Evolutionary conservation across 1,140 invertebrate species (phyloP).

Genomic region (Lucilia sericata): DNA sequence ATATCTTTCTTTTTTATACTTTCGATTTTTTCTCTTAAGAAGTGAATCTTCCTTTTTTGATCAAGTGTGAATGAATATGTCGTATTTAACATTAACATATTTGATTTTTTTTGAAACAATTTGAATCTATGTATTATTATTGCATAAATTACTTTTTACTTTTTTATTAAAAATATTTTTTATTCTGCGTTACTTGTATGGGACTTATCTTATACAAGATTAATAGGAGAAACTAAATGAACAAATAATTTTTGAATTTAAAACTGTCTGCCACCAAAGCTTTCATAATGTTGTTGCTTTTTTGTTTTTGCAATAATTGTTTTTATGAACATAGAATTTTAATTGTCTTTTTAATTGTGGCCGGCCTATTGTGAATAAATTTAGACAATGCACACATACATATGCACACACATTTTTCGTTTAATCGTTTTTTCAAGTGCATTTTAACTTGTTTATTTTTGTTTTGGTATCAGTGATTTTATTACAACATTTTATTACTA

Average conservation of each 20-base stretch:
- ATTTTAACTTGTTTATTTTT: background rate
- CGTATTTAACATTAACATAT: background rate
- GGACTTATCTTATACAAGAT: background rate
- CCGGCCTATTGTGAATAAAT: background rate
- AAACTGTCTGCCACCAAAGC: background rate
- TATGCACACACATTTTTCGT: too few species aligned
- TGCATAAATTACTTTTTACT: too few species aligned
- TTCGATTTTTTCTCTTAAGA: background rate
- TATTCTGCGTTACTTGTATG: too few species aligned
- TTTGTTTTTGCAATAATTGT: background rate
- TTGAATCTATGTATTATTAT: too few species aligned
- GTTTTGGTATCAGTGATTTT: background rate
- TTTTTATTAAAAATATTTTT: too few species aligned
- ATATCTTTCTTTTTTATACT: background rate
- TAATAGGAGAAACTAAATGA: background rate
- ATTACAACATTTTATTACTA: background rate
- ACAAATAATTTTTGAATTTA: background rate
- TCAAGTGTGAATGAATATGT: background rate
- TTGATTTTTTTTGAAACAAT: too few species aligned
- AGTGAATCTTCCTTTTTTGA: background rate
- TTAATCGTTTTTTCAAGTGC: background rate
- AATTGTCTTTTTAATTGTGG: background rate
- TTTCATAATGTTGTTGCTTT: background rate
- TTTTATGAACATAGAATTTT: background rate
- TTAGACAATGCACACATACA: too few species aligned